Base-by-base conservation (phyloP, 2,113 vertebrate species). In the Oncorhynchus gorbuscha region DNA sequence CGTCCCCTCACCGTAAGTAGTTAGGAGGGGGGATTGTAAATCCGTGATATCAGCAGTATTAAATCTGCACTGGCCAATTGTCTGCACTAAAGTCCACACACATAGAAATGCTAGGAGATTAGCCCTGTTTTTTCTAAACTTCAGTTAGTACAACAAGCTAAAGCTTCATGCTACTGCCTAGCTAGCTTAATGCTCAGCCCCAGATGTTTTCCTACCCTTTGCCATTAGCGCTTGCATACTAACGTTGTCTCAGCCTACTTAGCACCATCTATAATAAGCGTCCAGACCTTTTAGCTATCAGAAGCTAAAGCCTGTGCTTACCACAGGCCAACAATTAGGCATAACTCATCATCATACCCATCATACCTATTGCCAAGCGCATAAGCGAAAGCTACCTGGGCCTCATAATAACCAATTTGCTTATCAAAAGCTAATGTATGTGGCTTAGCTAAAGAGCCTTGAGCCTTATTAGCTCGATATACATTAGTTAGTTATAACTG, bases 381-480 rank as follows among this genome's bases (percentile, higher is more conserved):
- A 20, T 16, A 58, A 58, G 39, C 39, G 9, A 45, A 45, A 45
- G 39, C 90, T 89, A 90, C 81, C 85, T 80, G 83, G 76, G 84
- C 83, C 84, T 89, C 39, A 45, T 88, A 89, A 89, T 82, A 83
- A 80, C 78, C 76, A 84, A 87, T 35, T 68, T 39, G 13, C 18
- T 35, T 20, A 35, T 91, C 87, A 89, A 85, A 88, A 76, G 76
- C 73, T 87, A 85, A 88, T 85, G 83, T 85, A 88, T 79, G 84
- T 81, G 82, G 78, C 80, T 77, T 81, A 83, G 81, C 76, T 71
- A 69, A 22, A 81, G 86, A 74, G 87, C 76, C 84, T 80, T 39
- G 51, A 83, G 73, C 74, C 74, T 82, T 67, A 24, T 64, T 78
- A 35, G 20, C 65, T 55, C 51, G 3, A 55, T 61, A 66, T 81